Base-by-base conservation (phyloP, 1,140 invertebrate genomes). In the Neodiprion pinetum region DNA sequence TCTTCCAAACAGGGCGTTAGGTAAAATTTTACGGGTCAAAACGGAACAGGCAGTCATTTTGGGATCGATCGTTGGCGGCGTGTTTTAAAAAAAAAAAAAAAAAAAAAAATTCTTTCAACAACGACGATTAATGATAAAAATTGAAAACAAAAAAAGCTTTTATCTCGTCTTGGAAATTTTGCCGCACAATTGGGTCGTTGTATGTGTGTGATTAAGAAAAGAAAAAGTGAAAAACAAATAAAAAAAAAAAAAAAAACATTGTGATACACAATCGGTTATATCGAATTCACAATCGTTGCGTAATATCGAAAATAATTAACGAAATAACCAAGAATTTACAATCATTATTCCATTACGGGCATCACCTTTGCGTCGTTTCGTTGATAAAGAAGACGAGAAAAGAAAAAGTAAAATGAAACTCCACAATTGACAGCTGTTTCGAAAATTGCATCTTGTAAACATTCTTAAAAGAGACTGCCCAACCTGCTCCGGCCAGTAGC, bases 401-500 rank as follows among this genome's bases (percentile, higher is more conserved):
- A 40, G 5, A 40, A 1, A 40, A 40, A 40, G 28, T 40, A 3
- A 40, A 40, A 40, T 3, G 28, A 40, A 40, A 40, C 28, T 40
- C 2, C 28, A 40, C 28, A 40, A 3, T 40, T 1, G 1, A 40
- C 28, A 40, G 28, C 28, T 40, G 5, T 40, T 40, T 21, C 17
- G 28, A 40, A 40, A 40, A 40, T 40, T 40, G 28, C 28, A 40
- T 40, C n/a, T 61, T 17, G 53, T 61, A 12, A 12, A 69, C 21
- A 69, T 23, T 69, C 17, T 69, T 11, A 14, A 23, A 47, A 47
- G 67, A 69, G 67, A 69, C 67, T 69, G 67, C 67, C 67, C n/a
- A 47, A 47, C 40, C 67, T 4, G 67, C 14, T 69, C 67, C 67
- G 67, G 67, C 67, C 67, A 69, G 67, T 69, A 69, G 67, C 67